Evolutionary conservation across 2,888 invertebrate species (phyloP).

Genomic region (Hirudinaria manillensis): DNA sequence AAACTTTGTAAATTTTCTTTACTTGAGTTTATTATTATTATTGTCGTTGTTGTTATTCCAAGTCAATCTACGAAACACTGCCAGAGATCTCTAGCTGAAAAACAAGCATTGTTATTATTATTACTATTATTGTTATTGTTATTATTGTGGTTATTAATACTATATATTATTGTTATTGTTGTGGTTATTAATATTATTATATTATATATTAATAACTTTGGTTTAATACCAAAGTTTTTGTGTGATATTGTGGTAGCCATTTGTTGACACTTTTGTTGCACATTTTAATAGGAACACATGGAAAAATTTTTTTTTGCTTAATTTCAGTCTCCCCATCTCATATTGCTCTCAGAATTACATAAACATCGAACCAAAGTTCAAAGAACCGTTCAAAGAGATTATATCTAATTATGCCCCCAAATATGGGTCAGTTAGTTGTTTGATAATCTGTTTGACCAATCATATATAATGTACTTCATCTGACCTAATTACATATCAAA

Average conservation of each 20-base stretch:
- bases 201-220: too few species aligned
- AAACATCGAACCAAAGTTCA: slow-evolving; percentile 78
- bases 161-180: too few species aligned
- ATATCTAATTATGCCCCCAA: slow-evolving; percentile 58
- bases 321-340: slow-evolving; percentile 8
- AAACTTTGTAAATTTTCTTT: background rate
- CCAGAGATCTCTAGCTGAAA: too few species aligned
- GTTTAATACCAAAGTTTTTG: too few species aligned
- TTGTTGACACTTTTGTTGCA: slow-evolving; percentile 1
- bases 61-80: too few species aligned
- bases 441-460: background rate
- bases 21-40: background rate
- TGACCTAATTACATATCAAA: too few species aligned
- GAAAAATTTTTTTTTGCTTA: background rate
- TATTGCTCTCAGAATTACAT: slow-evolving; percentile 24
- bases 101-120: too few species aligned
- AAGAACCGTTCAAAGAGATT: slow-evolving; percentile 63
- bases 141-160: background rate
- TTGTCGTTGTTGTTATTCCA: background rate
- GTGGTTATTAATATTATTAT: too few species aligned
- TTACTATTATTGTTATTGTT: background rate
- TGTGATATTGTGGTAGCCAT: background rate
- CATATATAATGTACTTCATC: too few species aligned
- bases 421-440: slow-evolving; percentile 47
- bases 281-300: slow-evolving; percentile 20